These are phyloP conservation scores for Setophaga kirtlandii DNA, from an alignment of 2,113 vertebrate species.

Conservation along the genomic window DNA sequence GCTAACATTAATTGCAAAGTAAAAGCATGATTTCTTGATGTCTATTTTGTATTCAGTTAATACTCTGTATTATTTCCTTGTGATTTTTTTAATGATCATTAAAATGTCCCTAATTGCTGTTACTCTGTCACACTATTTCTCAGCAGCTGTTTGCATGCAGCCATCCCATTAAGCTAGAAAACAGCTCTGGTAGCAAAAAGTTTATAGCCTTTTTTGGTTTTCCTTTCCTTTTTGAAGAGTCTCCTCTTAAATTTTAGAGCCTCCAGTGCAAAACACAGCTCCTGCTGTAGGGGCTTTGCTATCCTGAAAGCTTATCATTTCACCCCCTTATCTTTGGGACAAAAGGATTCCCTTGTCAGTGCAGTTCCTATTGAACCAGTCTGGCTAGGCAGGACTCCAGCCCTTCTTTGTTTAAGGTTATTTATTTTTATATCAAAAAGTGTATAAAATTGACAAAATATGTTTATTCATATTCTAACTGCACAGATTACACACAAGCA, in stretches of 20 bases:
- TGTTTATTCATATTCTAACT: background rate
- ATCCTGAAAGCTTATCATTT: background rate
- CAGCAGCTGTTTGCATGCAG: background rate
- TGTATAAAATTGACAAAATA: background rate
- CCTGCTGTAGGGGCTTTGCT: background rate
- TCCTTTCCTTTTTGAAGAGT: background rate
- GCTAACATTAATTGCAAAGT: background rate
- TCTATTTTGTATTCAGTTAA: background rate
- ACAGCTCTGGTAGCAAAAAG: background rate
- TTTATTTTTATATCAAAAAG: background rate
- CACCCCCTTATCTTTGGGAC: background rate
- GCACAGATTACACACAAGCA: background rate
- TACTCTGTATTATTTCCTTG: background rate
- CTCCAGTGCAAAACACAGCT: background rate
- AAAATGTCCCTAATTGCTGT: background rate
- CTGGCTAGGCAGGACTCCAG: constrained; percentile 39
- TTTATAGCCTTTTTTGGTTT: background rate
- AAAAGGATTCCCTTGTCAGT: constrained; percentile 34
- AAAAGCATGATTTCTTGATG: background rate
- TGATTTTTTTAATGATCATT: background rate
- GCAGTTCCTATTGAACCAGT: constrained; percentile 33
- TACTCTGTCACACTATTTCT: background rate
- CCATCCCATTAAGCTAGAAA: background rate
- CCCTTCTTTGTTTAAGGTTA: constrained; percentile 53
- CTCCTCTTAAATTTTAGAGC: background rate